phyloP scores from a whole-genome alignment of 2,797 vertebrate genomes.

The Pipistrellus pipistrellus region DNA sequence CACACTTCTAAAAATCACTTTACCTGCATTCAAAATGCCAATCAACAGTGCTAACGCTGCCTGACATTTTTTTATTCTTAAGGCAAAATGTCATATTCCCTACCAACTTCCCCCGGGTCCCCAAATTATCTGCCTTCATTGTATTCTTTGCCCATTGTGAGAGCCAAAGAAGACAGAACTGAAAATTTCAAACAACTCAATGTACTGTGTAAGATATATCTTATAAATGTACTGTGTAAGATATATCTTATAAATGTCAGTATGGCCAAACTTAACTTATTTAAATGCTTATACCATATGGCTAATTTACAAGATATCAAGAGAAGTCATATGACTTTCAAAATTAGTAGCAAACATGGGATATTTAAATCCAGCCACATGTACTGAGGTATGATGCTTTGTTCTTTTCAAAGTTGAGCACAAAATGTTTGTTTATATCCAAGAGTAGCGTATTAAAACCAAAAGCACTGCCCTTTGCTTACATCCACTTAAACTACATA shows the following conservation, averaged over 20 bases:
- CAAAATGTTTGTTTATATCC: constrained; percentile 43
- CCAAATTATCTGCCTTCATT: constrained; percentile 28
- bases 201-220: constrained; percentile 37
- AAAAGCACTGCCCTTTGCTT: constrained; percentile 29
- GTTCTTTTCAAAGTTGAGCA: constrained; percentile 62
- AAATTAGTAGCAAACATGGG: constrained; percentile 74
- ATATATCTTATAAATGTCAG: constrained; percentile 64
- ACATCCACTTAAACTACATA: constrained; percentile 44
- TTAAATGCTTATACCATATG: constrained; percentile 63
- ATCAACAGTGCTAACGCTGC: constrained; percentile 44
- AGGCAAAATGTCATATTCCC: constrained; percentile 71
- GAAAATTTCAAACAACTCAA: constrained; percentile 61
- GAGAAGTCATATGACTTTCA: constrained; percentile 63
- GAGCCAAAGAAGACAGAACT: constrained; percentile 34
- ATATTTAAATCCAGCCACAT: constrained; percentile 67
- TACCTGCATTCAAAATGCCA: constrained; percentile 59
- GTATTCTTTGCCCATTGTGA: constrained; percentile 9
- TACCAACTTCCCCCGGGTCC: not conserved
- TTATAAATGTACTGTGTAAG: constrained; percentile 66
- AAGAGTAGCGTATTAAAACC: constrained; percentile 45
- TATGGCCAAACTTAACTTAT: constrained; percentile 69
- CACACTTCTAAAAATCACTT: constrained; percentile 17
- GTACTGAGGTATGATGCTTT: constrained; percentile 67
- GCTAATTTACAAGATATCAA: constrained; percentile 63
- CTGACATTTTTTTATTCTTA: constrained; percentile 65